Base-by-base conservation (phyloP, 2,797 vertebrate genomes). In the Microhierax caerulescens region DNA sequence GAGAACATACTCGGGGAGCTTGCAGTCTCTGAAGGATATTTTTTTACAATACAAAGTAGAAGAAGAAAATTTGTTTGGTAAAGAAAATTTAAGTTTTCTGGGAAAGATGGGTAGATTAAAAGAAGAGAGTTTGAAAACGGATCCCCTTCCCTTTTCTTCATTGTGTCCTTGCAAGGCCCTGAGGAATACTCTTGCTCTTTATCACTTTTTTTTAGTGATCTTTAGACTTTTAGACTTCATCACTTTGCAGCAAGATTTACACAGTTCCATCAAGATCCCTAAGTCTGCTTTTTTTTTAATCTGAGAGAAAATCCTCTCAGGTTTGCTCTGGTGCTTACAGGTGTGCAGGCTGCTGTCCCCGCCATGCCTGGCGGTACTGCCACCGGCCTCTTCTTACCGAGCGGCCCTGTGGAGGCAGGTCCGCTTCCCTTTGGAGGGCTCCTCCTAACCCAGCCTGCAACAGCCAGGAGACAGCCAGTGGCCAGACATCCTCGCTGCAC, bases 351-450 rank as follows among this genome's bases (percentile, higher is more conserved):
- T 80, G 14, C 54, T 24, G 25, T 64, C 16, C 18, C n/a, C 70
- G 65, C 67, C 22, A 1, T 10, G 7, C 5, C 45, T 63, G 60
- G 36, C 53, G 41, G 32, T 3, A 8, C 15, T 41, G 43, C 11
- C 48, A 51, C 11, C 57, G 18, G 51, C 34, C 32, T 43, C 23
- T 30, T 11, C 61, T 39, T 10, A 1, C 37, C 37, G 9, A 27
- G 37, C 28, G 9, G 36, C 13, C 21, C 11, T n/a, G 41, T 4
- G 16, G 45, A 64, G 15, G 11, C 25, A 50, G 34, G 47, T 48
- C 13, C 8, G 0, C 0, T 19, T 36, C 28, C 60, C 23, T 75
- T 28, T 1, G 3, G 13, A 10, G 8, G 13, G 14, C 41, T 57
- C 19, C 67, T 57, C 65, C 69, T 37, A 23, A 53, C 11, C 39